These are phyloP conservation scores for Danio rerio DNA, from an alignment of 2,113 vertebrate genomes.

Conservation along the genomic window DNA sequence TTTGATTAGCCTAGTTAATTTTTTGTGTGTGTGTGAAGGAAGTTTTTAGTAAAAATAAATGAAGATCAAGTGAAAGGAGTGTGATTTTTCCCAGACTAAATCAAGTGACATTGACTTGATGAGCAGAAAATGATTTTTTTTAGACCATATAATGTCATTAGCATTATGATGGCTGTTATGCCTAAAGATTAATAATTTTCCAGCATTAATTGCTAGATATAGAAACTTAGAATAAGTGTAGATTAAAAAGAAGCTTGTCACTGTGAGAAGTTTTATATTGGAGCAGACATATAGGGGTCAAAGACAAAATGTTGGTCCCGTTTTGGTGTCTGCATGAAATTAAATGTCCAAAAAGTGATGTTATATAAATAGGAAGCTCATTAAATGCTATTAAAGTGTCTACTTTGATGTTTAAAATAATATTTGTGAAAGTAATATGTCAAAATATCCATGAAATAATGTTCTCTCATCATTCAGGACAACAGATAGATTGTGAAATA, in stretches of 20 bases:
- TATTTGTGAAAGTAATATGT: too few relatives aligned
- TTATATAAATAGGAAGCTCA: too few relatives aligned
- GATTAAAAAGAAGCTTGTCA: not conserved
- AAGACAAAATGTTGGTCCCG: too few relatives aligned
- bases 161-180: constrained; percentile 64
- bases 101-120: constrained; percentile 73
- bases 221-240: constrained; percentile 42
- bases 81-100: constrained; percentile 64
- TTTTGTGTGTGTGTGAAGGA: constrained; percentile 62
- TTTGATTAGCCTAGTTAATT: constrained; percentile 73
- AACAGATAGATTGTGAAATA: too few relatives aligned
- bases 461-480: too few relatives aligned
- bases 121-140: constrained; percentile 42
- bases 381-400: too few relatives aligned
- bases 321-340: too few relatives aligned
- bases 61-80: constrained; percentile 49
- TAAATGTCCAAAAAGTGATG: too few relatives aligned
- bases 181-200: constrained; percentile 64
- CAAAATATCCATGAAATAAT: too few relatives aligned
- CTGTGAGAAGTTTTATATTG: not conserved
- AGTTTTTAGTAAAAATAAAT: constrained; percentile 54
- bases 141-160: constrained; percentile 35
- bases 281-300: constrained; percentile 2
- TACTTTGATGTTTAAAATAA: too few relatives aligned
- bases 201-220: constrained; percentile 73